These are phyloP conservation scores for Alca torda DNA, from an alignment of 2,797 vertebrate genomes.

Conservation along the genomic window DNA sequence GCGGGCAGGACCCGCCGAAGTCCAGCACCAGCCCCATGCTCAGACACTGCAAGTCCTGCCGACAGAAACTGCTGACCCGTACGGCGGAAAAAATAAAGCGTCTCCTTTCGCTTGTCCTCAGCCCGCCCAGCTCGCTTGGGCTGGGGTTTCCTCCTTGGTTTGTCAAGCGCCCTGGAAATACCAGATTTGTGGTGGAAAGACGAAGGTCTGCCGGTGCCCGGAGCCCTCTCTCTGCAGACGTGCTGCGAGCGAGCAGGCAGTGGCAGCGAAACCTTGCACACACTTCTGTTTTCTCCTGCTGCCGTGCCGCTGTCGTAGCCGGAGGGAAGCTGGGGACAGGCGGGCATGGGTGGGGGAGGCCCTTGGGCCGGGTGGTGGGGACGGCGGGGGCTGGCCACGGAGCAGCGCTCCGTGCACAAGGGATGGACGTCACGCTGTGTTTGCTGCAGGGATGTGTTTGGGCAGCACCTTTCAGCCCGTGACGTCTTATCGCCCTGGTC, in stretches of 20 bases:
- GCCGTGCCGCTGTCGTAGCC: accelerated
- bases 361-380: not conserved
- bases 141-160: not conserved
- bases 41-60: not conserved
- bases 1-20: not conserved
- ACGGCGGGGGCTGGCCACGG: accelerated
- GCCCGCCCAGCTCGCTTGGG: accelerated
- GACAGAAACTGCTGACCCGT: not conserved
- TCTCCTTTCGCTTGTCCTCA: accelerated
- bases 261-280: not conserved
- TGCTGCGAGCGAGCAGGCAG: not conserved
- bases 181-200: not conserved
- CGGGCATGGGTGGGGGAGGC: not conserved
- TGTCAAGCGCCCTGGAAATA: accelerated
- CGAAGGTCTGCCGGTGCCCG: not conserved
- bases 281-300: not conserved
- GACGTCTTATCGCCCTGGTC: not conserved
- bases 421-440: accelerated
- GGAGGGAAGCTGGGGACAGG: not conserved
- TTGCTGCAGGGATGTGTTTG: not conserved
- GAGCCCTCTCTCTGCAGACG: not conserved
- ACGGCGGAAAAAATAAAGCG: accelerated
- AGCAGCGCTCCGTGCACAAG: accelerated
- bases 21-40: accelerated
- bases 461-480: not conserved